phyloP scores from a whole-genome alignment of 2,888 invertebrate species.

The Sepioteuthis lessoniana region DNA sequence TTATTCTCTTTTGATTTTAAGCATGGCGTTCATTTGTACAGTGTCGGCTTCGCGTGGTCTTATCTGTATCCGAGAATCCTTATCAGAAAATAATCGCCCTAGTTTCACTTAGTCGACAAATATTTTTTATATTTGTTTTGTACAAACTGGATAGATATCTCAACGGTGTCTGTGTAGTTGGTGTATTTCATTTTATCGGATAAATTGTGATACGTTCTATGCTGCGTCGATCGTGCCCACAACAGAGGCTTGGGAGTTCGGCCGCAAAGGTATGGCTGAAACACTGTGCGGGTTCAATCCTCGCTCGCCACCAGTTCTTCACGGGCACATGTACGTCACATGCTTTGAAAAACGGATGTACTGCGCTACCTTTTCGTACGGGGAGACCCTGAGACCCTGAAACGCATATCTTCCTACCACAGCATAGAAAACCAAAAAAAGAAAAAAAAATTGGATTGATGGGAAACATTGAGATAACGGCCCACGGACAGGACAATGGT shows the following conservation, averaged over 20 bases:
- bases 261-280: background rate
- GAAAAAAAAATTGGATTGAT: background rate
- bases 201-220: background rate
- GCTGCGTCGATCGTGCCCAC: background rate
- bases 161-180: too few relatives aligned
- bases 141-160: too few relatives aligned
- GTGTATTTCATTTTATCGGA: too few relatives aligned
- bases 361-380: background rate
- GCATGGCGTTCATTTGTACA: background rate
- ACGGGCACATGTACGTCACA: background rate
- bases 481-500: constrained; percentile 9
- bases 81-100: background rate
- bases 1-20: background rate
- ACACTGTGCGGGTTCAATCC: background rate
- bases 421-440: too few relatives aligned
- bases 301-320: background rate
- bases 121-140: background rate
- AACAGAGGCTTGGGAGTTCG: background rate
- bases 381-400: background rate
- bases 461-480: constrained; percentile 10
- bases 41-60: background rate
- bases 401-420: background rate
- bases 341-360: constrained; percentile 13
- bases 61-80: background rate
- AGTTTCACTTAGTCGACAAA: background rate